These are phyloP conservation scores for Dryas iulia DNA, from an alignment of 1,140 invertebrate genomes.

Conservation along the genomic window DNA sequence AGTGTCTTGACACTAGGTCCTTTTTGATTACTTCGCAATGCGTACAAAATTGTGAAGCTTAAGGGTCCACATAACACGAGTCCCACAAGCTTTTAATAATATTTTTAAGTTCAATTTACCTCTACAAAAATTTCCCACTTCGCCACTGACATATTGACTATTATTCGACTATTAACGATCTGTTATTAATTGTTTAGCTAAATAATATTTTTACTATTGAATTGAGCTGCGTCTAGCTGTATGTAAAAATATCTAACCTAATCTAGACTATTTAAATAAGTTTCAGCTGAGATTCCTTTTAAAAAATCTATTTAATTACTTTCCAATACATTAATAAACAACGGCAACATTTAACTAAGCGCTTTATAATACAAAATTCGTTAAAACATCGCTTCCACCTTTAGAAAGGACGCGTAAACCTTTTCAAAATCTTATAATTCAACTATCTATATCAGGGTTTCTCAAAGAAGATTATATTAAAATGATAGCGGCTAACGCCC, in stretches of 20 bases:
- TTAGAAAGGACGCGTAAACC: neutral
- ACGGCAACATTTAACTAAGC: constrained; percentile 31
- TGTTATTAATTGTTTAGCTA: no score
- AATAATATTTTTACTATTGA: neutral
- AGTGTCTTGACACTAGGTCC: neutral
- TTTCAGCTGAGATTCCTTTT: neutral
- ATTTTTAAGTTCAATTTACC: no score
- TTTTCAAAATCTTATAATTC: constrained; percentile 3
- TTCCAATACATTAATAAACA: neutral
- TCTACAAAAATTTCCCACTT: no score
- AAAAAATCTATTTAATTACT: neutral
- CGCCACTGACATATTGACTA: no score
- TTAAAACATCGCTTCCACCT: neutral
- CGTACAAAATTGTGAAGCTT: neutral
- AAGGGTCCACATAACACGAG: no score
- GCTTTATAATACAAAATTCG: constrained; percentile 9
- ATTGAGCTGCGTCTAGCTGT: neutral
- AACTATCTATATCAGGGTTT: constrained; percentile 3
- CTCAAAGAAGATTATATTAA: no score
- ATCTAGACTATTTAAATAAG: neutral
- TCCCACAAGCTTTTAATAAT: no score
- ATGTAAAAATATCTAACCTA: neutral
- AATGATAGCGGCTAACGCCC: no score
- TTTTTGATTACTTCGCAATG: neutral
- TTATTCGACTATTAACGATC: no score